Evolutionary conservation across 35 echinoderm and acorn worm genomes (phyloP).

Genomic region (Strongylocentrotus purpuratus): DNA sequence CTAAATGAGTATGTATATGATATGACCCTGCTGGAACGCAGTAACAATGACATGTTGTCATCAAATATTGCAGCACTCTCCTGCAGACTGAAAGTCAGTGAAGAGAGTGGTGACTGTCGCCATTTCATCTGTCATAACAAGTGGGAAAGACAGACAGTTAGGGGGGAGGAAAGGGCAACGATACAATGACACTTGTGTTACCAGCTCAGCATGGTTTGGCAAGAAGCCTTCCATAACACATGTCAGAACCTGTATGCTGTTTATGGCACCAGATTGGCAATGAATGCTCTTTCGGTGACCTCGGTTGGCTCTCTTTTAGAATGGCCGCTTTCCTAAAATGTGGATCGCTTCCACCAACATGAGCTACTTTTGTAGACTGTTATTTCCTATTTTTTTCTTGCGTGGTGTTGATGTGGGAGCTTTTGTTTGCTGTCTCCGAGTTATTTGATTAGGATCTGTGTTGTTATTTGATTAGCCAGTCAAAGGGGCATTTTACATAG

Average conservation of each 20-base stretch:
- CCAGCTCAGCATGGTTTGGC: background rate
- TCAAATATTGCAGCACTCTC: no score
- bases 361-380: background rate
- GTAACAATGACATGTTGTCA: no score
- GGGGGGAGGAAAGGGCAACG: constrained; percentile 7
- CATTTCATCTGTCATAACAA: constrained; percentile 18
- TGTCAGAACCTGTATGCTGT: background rate
- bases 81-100: background rate
- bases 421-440: background rate
- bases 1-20: no score
- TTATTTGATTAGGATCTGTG: background rate
- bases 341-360: background rate
- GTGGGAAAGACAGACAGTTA: background rate
- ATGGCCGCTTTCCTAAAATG: background rate
- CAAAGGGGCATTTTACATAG: background rate
- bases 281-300: constrained; percentile 8
- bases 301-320: background rate
- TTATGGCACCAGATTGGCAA: background rate
- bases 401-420: background rate
- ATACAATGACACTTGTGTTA: constrained; percentile 18
- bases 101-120: background rate
- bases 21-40: no score
- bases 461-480: background rate
- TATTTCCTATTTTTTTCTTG: background rate
- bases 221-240: background rate